Evolutionary conservation across 2,888 invertebrate genomes (phyloP), one percentile per base, ranked within the genome.

Genomic region (Encarsia formosa): DNA sequence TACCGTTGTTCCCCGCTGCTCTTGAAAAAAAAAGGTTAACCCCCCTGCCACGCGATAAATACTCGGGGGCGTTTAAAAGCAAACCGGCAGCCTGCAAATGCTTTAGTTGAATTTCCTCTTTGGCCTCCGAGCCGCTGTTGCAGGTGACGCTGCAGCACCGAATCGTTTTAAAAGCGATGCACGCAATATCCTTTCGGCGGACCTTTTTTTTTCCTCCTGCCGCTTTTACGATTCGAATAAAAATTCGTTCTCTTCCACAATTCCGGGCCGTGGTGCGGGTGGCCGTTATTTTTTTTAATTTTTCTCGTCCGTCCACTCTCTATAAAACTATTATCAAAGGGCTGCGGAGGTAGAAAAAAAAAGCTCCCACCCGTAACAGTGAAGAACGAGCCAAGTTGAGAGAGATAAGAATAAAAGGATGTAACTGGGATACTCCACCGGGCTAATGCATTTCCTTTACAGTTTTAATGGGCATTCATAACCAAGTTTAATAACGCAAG

Each of bases 381-480:
- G n/a, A n/a, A n/a, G n/a, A n/a, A n/a, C n/a, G n/a, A n/a, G n/a
- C n/a, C n/a, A n/a, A n/a, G n/a, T 53, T 56, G 43, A 39, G 43
- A 43, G 31, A 50, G 49, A 49, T 50, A 50, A 53, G 38, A 47
- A 47, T 49, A 44, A 49, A 47, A 23, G 35, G 52, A 50, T 42
- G 49, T 49, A 45, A 52, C 43, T 39, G 49, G 42, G n/a, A n/a
- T n/a, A n/a, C 38, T 46, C 39, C 39, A 23, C 22, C 44, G 43
- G 56, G 66, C 71, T 72, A 72, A 72, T 72, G 72, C 72, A 71
- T 71, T 72, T 72, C 71, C 72, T 72, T 71, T 71, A 72, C 70
- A 72, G 70, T 70, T 72, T 72, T 72, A 71, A 72, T 72, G 70
- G 71, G 67, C 69, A 71, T 72, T 71, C 71, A 70, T 72, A 71